Percentiles rank a stretch among this genome's conserved stretches.
phyloP scores from a whole-genome alignment of 2,888 invertebrate genomes.

The Ophraella communa region DNA sequence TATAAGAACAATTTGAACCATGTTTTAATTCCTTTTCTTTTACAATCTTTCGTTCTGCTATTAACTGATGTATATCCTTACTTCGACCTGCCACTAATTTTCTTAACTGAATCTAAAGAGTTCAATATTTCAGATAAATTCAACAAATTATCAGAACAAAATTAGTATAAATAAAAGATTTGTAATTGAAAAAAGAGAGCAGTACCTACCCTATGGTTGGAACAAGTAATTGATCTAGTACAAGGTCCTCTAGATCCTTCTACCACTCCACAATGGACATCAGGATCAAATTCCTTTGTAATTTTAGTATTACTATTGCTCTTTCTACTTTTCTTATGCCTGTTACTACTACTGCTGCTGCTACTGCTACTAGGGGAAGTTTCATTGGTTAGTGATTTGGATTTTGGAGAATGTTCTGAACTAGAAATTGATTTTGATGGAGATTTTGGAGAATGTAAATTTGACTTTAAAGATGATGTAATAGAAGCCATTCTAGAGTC shows the following conservation, averaged over 20 bases:
- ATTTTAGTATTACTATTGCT: constrained; percentile 44
- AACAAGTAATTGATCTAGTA: constrained; percentile 76
- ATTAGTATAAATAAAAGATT: background rate
- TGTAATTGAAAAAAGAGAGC: too few relatives aligned
- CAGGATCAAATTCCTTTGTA: constrained; percentile 74
- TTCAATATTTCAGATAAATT: background rate
- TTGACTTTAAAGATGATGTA: constrained; percentile 23
- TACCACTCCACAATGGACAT: constrained; percentile 83
- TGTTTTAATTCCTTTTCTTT: constrained; percentile 49
- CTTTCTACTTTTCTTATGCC: constrained; percentile 36
- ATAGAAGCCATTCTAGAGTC: constrained; percentile 36
- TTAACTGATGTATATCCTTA: constrained; percentile 52
- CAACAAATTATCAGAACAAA: background rate
- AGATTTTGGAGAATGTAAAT: constrained; percentile 30
- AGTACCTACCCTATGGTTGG: constrained; percentile 52
- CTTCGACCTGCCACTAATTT: constrained; percentile 52
- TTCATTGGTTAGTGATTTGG: constrained; percentile 28
- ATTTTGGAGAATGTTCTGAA: constrained; percentile 31
- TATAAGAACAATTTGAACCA: constrained; percentile 41
- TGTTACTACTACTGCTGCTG: constrained; percentile 33
- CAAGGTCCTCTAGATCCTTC: constrained; percentile 76
- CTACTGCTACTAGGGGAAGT: constrained; percentile 29
- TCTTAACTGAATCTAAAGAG: constrained; percentile 49
- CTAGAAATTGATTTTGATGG: constrained; percentile 21
- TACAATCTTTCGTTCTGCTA: constrained; percentile 50